phyloP scores from a whole-genome alignment of 2,888 invertebrate species.

The Xestobium rufovillosum region DNA sequence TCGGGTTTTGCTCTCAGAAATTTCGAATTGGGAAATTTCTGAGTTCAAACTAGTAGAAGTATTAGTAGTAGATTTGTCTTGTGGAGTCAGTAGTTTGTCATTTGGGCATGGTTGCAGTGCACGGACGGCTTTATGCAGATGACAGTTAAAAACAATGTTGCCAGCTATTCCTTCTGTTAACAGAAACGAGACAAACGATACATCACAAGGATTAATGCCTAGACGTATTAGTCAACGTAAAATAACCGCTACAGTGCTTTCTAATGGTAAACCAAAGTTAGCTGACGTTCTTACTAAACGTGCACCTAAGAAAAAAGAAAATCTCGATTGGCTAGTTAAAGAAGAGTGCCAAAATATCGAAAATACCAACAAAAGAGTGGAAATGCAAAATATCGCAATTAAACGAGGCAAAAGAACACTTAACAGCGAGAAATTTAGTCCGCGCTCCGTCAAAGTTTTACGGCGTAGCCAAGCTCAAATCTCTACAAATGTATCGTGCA shows the following conservation, averaged over 20 bases:
- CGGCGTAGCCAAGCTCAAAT: conserved; percentile 29
- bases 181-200: conserved; percentile 36
- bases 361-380: conserved; percentile 2
- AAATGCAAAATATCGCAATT: conserved; percentile 21
- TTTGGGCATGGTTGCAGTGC: conserved; percentile 30
- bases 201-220: conserved; percentile 23
- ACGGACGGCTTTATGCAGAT: conserved; percentile 30
- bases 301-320: conserved; percentile 29
- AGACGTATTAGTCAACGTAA: conserved; percentile 32
- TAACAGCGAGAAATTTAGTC: conserved; percentile 36
- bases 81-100: neutral
- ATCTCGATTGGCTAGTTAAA: conserved; percentile 27
- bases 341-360: conserved; percentile 15
- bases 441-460: conserved; percentile 38
- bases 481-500: conserved; percentile 19
- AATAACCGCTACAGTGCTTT: conserved; percentile 19
- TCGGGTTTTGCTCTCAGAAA: too few species aligned
- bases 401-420: conserved; percentile 38
- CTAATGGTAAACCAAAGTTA: conserved; percentile 17
- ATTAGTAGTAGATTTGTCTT: too few species aligned
- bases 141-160: conserved; percentile 28
- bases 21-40: too few species aligned
- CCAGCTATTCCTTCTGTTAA: conserved; percentile 34
- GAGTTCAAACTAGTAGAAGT: too few species aligned
- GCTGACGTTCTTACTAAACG: conserved; percentile 23